These are phyloP conservation scores for Xenopus laevis DNA, from an alignment of 2,113 vertebrate genomes.

Conservation along the genomic window DNA sequence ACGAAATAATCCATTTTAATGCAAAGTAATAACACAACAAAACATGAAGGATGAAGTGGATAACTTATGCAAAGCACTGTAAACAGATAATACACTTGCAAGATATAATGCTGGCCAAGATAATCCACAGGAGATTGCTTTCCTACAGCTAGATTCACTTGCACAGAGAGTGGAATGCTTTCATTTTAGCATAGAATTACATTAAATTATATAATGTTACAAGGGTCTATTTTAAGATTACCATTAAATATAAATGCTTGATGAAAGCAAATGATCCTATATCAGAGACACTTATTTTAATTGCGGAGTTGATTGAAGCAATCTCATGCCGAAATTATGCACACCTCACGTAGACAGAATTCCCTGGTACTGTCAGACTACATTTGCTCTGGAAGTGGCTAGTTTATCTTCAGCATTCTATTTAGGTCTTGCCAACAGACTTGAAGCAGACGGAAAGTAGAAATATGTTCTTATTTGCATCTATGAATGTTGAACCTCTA, in stretches of 20 bases:
- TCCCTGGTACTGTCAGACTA: not conserved
- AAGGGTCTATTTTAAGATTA: conserved; percentile 14
- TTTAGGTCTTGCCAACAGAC: not conserved
- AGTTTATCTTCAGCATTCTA: conserved; percentile 14
- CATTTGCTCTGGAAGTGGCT: conserved; percentile 11
- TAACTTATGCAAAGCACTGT: no score
- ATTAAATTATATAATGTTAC: not conserved
- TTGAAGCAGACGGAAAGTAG: no score
- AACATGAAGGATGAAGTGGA: no score
- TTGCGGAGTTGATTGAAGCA: conserved; percentile 17
- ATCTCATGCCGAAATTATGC: conserved; percentile 16
- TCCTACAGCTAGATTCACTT: no score
- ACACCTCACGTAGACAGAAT: conserved; percentile 13
- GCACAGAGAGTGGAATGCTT: not conserved
- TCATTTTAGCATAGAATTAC: not conserved
- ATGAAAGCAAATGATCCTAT: conserved; percentile 1
- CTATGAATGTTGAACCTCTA: no score
- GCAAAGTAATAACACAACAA: no score
- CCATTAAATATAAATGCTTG: conserved; percentile 15
- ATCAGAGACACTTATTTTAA: conserved; percentile 29
- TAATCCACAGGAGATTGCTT: no score
- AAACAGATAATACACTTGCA: no score
- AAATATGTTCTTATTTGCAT: no score
- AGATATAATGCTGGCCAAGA: no score
- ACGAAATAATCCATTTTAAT: no score